Conservation (phyloP, 35 echinoderm and acorn worm species). For the Diadema setosum region DNA sequence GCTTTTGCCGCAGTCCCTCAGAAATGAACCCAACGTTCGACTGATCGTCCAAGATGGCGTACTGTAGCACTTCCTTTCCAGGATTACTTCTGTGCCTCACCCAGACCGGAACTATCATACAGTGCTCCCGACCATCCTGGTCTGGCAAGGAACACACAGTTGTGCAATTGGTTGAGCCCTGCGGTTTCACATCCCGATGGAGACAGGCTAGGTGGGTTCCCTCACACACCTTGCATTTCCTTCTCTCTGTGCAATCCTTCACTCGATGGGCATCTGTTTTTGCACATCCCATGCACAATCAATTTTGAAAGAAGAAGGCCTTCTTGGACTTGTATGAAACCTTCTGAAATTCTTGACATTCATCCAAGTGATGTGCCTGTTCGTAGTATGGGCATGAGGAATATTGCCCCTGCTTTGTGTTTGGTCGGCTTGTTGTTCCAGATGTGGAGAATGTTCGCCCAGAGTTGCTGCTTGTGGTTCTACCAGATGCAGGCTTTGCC, state of each 20-base stretch:
- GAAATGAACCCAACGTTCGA: background rate
- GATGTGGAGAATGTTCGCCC: background rate
- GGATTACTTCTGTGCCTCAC: background rate
- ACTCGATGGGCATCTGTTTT: background rate
- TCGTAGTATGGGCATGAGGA: background rate
- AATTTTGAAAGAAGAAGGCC: conserved; percentile 14
- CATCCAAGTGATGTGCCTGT: background rate
- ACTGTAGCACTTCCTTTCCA: background rate
- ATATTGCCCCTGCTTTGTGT: no score
- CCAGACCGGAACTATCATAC: conserved; percentile 50
- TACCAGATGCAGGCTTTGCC: background rate
- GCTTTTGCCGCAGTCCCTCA: background rate
- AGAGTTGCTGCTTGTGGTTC: background rate
- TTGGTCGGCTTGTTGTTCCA: no score
- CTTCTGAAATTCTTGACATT: background rate
- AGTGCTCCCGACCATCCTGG: background rate
- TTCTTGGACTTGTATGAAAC: background rate
- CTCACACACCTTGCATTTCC: background rate
- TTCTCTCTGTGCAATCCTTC: background rate
- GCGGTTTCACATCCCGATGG: background rate
- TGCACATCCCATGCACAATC: conserved; percentile 22
- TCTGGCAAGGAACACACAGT: background rate
- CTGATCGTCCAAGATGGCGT: conserved; percentile 25
- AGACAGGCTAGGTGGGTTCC: background rate
- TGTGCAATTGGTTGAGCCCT: background rate